Evolutionary conservation across 2,888 invertebrate species (phyloP), one percentile per base, ranked within the genome.

Genomic region (Chelonus formosanus): DNA sequence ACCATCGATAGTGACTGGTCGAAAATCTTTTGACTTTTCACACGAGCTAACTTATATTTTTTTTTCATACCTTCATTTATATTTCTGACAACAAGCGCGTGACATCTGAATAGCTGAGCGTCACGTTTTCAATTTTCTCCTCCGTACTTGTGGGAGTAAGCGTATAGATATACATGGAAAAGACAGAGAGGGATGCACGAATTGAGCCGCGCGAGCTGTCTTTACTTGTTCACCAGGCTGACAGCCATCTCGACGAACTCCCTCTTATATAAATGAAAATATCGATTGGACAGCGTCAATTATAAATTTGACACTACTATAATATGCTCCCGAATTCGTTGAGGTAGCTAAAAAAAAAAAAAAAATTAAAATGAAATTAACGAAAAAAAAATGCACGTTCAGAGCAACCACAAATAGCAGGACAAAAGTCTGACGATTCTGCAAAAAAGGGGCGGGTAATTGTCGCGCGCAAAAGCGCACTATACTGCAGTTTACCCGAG

Each of bases 241-340:
- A 80, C 80, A 80, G 80, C 77, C 59, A 75, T 78, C 75, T 76
- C 72, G 70, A 74, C 73, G 73, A 70, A 70, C 73, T 77, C 74
- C 72, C 78, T 78, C 76, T 80, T 78, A 76, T 78, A 80, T 79
- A 81, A 81, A 81, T 81, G 80, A 80, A 81, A 81, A 80, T 81
- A 81, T 81, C 81, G 81, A 81, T 81, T 80, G 76, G 75, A 75
- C 76, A 74, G 74, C 77, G 79, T 78, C 81, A 80, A 81, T 81
- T 81, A 81, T 79, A 78, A 77, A 75, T 79, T 80, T 75, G 79
- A 80, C 78, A 76, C 73, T 75, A 72, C 75, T 78, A 76, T 78
- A 79, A 80, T 81, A 77, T 76, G 36, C 58, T 58, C 52, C 52
- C 50, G 40, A 52, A 52, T 57, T 64, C 32, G 7, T 31, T 20